phyloP scores from a whole-genome alignment of 2,113 vertebrate species.

The Condylura cristata region DNA sequence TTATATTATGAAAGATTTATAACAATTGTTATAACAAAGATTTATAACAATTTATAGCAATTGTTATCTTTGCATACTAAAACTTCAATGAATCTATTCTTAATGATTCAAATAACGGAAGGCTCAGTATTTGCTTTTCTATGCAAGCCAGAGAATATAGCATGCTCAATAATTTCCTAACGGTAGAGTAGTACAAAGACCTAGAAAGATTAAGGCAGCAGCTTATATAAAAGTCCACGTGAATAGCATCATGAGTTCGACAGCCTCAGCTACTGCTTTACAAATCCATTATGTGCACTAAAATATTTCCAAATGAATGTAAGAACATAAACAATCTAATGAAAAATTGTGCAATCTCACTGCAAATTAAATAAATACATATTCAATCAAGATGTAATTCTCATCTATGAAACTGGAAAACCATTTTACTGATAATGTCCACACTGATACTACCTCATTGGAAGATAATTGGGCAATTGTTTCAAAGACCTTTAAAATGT shows the following conservation, averaged over 20 bases:
- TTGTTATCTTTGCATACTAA: constrained; percentile 21
- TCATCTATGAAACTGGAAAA: neutral
- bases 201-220: constrained; percentile 33
- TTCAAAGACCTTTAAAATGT: neutral
- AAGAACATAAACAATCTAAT: neutral
- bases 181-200: neutral
- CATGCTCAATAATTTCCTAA: constrained; percentile 36
- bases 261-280: neutral
- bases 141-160: neutral
- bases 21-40: neutral
- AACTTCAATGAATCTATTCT: neutral
- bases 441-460: neutral
- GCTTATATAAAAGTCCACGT: constrained; percentile 30
- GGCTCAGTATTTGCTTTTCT: neutral
- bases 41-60: neutral
- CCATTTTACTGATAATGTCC: neutral
- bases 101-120: neutral
- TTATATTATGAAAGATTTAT: neutral
- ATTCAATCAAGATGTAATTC: neutral
- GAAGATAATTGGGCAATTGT: neutral
- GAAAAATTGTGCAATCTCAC: neutral
- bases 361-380: neutral
- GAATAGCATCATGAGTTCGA: neutral
- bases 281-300: constrained; percentile 29
- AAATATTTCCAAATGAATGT: constrained; percentile 41